Percentiles rank a stretch among this genome's conserved stretches.
These are phyloP conservation scores for Strigamia transsilvanica DNA, from an alignment of 2,888 invertebrate species.

Conservation along the genomic window DNA sequence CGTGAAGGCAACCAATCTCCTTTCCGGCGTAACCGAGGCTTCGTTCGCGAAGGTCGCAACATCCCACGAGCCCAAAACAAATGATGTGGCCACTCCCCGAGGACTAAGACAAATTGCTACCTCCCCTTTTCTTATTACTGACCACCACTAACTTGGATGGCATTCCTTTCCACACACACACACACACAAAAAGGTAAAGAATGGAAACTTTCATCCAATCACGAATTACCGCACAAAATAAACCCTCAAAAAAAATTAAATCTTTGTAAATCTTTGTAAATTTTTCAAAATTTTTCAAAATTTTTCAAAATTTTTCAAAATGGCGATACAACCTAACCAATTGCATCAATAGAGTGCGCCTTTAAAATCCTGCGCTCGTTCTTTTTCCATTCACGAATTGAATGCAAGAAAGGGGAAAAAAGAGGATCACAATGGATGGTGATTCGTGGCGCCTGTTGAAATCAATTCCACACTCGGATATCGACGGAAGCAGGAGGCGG, in stretches of 20 bases:
- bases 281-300: too few relatives aligned
- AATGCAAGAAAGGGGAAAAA: constrained; percentile 27
- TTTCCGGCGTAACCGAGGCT: constrained; percentile 5
- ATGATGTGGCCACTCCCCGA: constrained; percentile 38
- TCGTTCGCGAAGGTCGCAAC: background rate
- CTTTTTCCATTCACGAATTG: constrained; percentile 22
- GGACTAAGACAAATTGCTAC: constrained; percentile 31
- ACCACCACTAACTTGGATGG: background rate
- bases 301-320: too few relatives aligned
- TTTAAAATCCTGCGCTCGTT: background rate
- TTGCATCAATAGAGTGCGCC: constrained; percentile 2
- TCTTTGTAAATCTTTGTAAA: too few relatives aligned
- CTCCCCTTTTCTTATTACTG: constrained; percentile 38
- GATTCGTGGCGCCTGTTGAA: constrained; percentile 34
- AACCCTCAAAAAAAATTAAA: background rate
- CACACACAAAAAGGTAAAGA: constrained; percentile 5
- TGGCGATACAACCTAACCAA: background rate
- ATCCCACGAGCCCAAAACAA: constrained; percentile 29
- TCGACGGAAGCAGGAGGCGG: background rate
- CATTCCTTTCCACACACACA: constrained; percentile 1
- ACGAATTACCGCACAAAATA: background rate
- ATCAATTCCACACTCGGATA: constrained; percentile 35
- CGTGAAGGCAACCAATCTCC: constrained; percentile 31
- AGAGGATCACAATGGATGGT: constrained; percentile 33
- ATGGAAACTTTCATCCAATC: constrained; percentile 14